Base-by-base conservation (phyloP, 2,797 vertebrate genomes). In the Phaenicophaeus curvirostris region DNA sequence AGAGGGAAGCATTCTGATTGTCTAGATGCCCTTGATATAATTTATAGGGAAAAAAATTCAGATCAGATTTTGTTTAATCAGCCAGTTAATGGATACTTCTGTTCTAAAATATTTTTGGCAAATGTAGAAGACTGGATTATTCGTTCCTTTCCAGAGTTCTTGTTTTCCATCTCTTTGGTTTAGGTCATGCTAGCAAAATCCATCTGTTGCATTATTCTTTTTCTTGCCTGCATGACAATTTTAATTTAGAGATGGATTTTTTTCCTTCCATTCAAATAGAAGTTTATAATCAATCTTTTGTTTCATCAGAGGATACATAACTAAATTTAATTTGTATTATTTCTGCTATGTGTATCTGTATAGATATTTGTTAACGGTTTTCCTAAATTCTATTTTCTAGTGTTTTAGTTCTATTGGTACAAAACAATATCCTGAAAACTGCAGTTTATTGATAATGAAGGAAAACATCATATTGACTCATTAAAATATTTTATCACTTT, bases 191-290 rank as follows among this genome's bases (percentile, higher is more conserved):
- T 76, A 87, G 35, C 42, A 91, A 86, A 63, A 93, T 7, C 15
- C 21, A 68, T 95, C 87, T 93, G 24, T 72, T 68, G 37, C 41
- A 58, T 83, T 87, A 61, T 62, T 85, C 31, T 80, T 90, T 76
- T 85, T 57, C 59, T 79, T 87, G 35, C 51, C 44, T 73, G 25
- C 11, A 66, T 69, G 77, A 62, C 80, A 94, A 62, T 88, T 88
- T 82, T 89, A 91, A 90, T 88, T 85, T 76, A 15, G 30, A 79
- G 77, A 79, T 67, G 18, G 44, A 90, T 83, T 71, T 91, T 90
- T 78, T 88, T n/a, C 71, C 58, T 93, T 94, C 77, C 11, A 18
- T 73, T 93, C 25, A 90, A 95, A 85, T 84, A 69, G 62, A 86
- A 53, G 19, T 44, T 66, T 82, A 62, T 61, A 84, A 87, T 88